Evolutionary conservation across 2,888 invertebrate species (phyloP), one percentile per base, ranked within the genome.

Genomic region (Leucoptera coffeella): DNA sequence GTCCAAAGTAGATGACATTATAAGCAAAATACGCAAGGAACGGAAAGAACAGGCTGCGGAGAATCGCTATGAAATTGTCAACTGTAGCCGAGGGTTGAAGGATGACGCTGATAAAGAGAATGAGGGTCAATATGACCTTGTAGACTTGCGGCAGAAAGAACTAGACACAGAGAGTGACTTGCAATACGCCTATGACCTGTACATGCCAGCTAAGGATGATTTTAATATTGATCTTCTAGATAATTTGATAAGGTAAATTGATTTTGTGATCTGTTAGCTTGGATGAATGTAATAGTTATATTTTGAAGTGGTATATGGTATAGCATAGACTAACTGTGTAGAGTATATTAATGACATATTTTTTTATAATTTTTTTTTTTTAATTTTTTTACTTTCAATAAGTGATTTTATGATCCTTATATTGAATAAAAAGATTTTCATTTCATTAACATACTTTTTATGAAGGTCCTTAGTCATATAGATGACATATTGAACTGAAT

Each of bases 211-310:
- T 2, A 58, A 53, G 32, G 42, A 50, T 22, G 60, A 61, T 30
- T 60, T 71, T 43, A 59, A 65, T 43, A 49, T 61, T 14, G 48
- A 50, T 5, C 57, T 61, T 57, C 37, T 71, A 35, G 65, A 72
- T 43, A 47, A 62, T 35, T 38, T 64, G 30, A 48, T 64, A 3
- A 52, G 64, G 71, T 69, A 30, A 32, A 27, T 17, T 13, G 9
- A 8, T 12, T 15, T 23, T 22, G 9, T n/a, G n/a, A n/a, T n/a
- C n/a, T n/a, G n/a, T n/a, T n/a, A n/a, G n/a, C n/a, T n/a, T n/a
- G n/a, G n/a, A n/a, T n/a, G n/a, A n/a, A n/a, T n/a, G n/a, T n/a
- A n/a, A n/a, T n/a, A n/a, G n/a, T n/a, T n/a, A n/a, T n/a, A n/a
- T n/a, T n/a, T n/a, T n/a, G n/a, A n/a, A n/a, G n/a, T n/a, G n/a